Percentiles rank a stretch among this genome's conserved stretches.
phyloP scores from a whole-genome alignment of 2,888 invertebrate genomes.

The Fissipunctia ypsillon region DNA sequence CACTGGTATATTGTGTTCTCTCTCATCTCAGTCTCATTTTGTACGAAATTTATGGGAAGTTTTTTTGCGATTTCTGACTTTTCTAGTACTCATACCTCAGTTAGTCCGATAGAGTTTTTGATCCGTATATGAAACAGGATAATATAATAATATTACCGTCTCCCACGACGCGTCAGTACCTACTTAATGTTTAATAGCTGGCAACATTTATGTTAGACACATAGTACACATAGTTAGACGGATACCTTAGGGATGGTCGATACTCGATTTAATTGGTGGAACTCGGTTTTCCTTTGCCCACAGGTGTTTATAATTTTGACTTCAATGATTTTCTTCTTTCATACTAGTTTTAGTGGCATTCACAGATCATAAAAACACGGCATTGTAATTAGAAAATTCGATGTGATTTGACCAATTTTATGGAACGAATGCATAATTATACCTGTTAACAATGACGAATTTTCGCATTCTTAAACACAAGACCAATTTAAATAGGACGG shows the following conservation, averaged over 20 bases:
- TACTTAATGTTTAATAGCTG: not conserved
- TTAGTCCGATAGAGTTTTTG: no score
- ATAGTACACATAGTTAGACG: not conserved
- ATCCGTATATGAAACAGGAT: no score
- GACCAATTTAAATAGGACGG: not conserved
- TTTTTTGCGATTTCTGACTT: no score
- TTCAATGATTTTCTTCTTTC: not conserved
- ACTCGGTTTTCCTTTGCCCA: not conserved
- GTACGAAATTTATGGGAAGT: no score
- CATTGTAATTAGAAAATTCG: not conserved
- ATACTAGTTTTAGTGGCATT: not conserved
- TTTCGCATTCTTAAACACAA: not conserved
- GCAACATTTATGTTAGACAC: no score
- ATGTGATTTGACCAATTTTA: not conserved
- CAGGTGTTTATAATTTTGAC: not conserved
- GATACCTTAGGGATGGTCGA: no score
- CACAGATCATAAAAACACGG: no score
- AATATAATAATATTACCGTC: not conserved
- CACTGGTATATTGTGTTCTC: no score
- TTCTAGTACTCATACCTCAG: no score
- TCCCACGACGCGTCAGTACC: not conserved
- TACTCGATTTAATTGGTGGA: not conserved
- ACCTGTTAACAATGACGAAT: not conserved
- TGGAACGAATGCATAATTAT: conserved; percentile 19
- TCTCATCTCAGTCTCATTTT: no score